These are phyloP conservation scores for Trissolcus basalis DNA, from an alignment of 1,140 invertebrate genomes.

Conservation along the genomic window DNA sequence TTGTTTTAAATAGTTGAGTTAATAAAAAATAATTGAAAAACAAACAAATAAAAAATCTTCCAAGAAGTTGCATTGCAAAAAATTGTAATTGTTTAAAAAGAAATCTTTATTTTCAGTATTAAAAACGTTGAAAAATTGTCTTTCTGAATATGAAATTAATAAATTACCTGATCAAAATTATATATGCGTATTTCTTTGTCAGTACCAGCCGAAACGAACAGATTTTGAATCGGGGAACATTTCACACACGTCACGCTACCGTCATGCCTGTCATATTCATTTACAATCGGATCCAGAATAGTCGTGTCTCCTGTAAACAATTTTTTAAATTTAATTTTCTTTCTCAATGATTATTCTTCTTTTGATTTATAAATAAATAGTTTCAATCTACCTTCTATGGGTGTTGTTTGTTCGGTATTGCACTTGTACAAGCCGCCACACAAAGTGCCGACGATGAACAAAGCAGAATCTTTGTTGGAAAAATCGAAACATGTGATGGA, in stretches of 20 bases:
- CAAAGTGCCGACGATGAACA: slow-evolving; percentile 72
- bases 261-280: slow-evolving; percentile 70
- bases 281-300: slow-evolving; percentile 71
- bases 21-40: too few species aligned
- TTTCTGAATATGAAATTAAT: slow-evolving; percentile 1
- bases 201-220: slow-evolving; percentile 68
- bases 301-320: slow-evolving; percentile 61
- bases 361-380: too few species aligned
- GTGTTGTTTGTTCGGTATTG: slow-evolving; percentile 61
- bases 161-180: slow-evolving; percentile 67
- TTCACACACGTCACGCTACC: slow-evolving; percentile 70
- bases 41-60: too few species aligned
- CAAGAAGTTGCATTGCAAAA: too few species aligned
- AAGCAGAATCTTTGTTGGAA: slow-evolving; percentile 61
- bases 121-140: too few species aligned
- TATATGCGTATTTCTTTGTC: slow-evolving; percentile 73
- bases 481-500: slow-evolving; percentile 73
- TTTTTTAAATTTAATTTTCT: slow-evolving; percentile 1
- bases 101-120: too few species aligned
- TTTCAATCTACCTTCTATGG: slow-evolving; percentile 61
- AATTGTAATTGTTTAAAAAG: too few species aligned
- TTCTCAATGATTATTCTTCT: too few species aligned
- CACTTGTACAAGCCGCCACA: slow-evolving; percentile 74
- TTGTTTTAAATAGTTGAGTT: too few species aligned
- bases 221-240: slow-evolving; percentile 66